Percentiles rank a stretch among this genome's conserved stretches.
Conservation (phyloP, 1,140 invertebrate species). For the Drosophila jambulina region DNA sequence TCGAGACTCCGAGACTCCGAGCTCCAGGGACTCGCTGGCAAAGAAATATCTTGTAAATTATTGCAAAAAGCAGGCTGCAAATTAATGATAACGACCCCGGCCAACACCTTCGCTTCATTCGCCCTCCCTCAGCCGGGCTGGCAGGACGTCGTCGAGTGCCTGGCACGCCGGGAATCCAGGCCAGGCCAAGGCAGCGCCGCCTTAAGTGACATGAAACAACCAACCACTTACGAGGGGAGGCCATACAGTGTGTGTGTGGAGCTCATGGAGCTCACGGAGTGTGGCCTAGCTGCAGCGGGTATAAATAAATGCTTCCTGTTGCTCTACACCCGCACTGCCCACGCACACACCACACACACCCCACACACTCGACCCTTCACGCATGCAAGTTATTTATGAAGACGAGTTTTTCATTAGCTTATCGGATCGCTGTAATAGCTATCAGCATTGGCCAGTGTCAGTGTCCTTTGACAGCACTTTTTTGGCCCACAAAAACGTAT, state of each 20-base stretch:
- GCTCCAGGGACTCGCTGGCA: constrained; percentile 1
- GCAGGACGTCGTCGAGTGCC: constrained; percentile 8
- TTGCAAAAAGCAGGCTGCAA: constrained; percentile 76
- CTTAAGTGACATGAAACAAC: constrained; percentile 61
- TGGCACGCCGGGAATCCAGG: constrained; percentile 2
- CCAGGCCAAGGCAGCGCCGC: neutral
- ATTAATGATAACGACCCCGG: constrained; percentile 75
- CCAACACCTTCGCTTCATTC: constrained; percentile 30
- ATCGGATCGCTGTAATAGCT: constrained; percentile 53
- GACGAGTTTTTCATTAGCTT: constrained; percentile 61
- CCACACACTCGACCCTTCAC: constrained; percentile 8
- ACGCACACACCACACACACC: constrained; percentile 8
- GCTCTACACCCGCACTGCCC: constrained; percentile 19
- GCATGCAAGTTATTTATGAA: constrained; percentile 61
- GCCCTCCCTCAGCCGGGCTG: neutral
- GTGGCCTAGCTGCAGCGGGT: constrained; percentile 24
- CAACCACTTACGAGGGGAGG: constrained; percentile 22
- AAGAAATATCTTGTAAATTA: constrained; percentile 72
- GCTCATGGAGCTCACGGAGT: neutral
- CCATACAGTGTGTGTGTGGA: neutral
- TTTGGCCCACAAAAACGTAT: neutral
- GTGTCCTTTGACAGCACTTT: constrained; percentile 8
- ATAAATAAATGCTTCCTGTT: constrained; percentile 40
- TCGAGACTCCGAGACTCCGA: neutral
- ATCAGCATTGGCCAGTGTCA: constrained; percentile 19